Percentiles rank a stretch among this genome's conserved stretches.
Evolutionary conservation across 2,113 vertebrate species (phyloP).

Genomic region (Perca schrenkii): DNA sequence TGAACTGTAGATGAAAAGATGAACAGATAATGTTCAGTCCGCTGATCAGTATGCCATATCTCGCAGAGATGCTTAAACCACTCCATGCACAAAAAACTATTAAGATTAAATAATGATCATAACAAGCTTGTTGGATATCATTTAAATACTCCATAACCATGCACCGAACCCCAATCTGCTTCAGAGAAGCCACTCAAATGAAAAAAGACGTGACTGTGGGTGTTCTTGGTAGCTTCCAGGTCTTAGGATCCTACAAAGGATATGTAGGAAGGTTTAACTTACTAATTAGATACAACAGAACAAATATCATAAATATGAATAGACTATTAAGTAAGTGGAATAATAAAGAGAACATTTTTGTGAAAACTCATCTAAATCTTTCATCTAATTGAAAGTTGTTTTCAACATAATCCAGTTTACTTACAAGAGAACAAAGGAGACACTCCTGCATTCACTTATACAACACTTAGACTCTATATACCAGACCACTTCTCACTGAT

Average conservation of each 20-base stretch:
- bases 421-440: constrained; percentile 14
- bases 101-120: background rate
- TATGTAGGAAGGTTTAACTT: background rate
- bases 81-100: background rate
- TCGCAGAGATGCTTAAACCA: too few relatives aligned
- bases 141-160: background rate
- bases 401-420: constrained; percentile 19
- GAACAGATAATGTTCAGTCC: too few relatives aligned
- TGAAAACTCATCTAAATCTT: background rate
- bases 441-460: constrained; percentile 17
- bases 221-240: background rate
- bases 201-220: background rate
- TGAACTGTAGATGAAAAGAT: too few relatives aligned
- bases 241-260: background rate
- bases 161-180: background rate
- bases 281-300: background rate
- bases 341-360: background rate
- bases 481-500: constrained; percentile 53
- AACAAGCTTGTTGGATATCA: background rate
- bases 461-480: constrained; percentile 15
- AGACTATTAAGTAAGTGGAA: background rate
- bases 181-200: background rate
- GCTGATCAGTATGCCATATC: too few relatives aligned
- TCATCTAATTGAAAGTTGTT: constrained; percentile 8
- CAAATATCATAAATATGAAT: background rate